Conservation (phyloP, 2,797 vertebrate species). For the Tinamus major region DNA sequence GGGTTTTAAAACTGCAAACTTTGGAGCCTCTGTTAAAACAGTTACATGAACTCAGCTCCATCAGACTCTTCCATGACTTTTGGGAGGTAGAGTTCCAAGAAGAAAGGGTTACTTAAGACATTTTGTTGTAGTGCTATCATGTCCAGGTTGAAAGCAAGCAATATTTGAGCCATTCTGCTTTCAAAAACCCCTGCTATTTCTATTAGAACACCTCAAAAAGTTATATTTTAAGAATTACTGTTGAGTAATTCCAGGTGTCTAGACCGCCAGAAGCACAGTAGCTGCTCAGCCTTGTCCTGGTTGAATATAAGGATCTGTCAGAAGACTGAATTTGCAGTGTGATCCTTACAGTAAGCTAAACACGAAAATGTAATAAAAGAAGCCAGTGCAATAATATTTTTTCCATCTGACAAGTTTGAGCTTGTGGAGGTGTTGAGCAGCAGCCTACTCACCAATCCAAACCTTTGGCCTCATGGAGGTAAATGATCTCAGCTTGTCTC, state of each 20-base stretch:
- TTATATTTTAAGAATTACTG: fast-evolving
- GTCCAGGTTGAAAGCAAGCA: background rate
- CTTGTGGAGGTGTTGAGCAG: background rate
- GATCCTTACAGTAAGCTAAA: background rate
- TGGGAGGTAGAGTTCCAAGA: background rate
- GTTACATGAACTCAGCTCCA: background rate
- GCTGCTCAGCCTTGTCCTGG: background rate
- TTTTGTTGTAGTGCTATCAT: background rate
- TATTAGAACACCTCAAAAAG: background rate
- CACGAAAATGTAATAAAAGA: background rate
- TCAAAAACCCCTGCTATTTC: background rate
- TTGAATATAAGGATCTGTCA: fast-evolving
- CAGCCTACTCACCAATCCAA: background rate
- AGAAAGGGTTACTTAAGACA: background rate
- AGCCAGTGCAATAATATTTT: fast-evolving
- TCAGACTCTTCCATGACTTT: background rate
- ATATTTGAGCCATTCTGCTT: background rate
- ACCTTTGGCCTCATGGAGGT: fast-evolving
- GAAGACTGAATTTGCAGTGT: background rate
- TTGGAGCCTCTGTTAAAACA: background rate
- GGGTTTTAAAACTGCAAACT: background rate
- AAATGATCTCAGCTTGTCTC: background rate
- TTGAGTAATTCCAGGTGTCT: background rate
- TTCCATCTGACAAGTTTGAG: background rate
- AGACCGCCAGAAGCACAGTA: background rate